Percentiles rank a stretch among this genome's conserved stretches.
Conservation (phyloP, 2,113 vertebrate species). For the Forbesichthys papilliferus region DNA sequence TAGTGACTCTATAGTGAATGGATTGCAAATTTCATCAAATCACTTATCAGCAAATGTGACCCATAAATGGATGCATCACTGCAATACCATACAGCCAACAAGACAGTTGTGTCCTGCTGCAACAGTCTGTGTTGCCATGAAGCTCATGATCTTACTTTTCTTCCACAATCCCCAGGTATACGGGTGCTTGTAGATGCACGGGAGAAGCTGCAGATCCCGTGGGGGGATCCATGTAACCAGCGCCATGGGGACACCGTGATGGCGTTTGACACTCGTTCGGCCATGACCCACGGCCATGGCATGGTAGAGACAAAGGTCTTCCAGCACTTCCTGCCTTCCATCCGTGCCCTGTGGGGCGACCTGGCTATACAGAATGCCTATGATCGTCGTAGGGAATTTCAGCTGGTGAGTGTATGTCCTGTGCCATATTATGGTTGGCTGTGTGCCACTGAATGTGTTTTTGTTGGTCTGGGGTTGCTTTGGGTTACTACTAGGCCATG, state of each 20-base stretch:
- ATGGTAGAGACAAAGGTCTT: slow-evolving; percentile 87
- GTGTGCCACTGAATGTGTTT: background rate
- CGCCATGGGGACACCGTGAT: slow-evolving; percentile 86
- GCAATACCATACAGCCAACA: no score
- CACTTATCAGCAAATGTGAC: no score
- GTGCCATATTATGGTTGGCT: background rate
- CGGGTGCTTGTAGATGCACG: slow-evolving; percentile 94
- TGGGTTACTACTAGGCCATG: no score
- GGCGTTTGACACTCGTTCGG: slow-evolving; percentile 89
- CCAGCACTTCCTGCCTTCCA: slow-evolving; percentile 84
- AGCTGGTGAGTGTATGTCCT: slow-evolving; percentile 84
- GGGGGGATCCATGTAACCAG: slow-evolving; percentile 88
- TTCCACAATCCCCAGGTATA: slow-evolving; percentile 76
- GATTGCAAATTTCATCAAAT: no score
- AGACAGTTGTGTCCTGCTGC: no score
- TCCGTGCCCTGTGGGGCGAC: slow-evolving; percentile 87
- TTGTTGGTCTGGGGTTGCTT: no score
- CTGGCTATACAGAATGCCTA: slow-evolving; percentile 92
- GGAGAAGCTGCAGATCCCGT: slow-evolving; percentile 94
- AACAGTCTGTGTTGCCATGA: no score
- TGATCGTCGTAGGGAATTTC: slow-evolving; percentile 93
- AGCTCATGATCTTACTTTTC: background rate
- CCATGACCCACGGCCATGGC: slow-evolving; percentile 78
- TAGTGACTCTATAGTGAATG: no score
- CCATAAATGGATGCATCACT: no score